phyloP scores from a whole-genome alignment of 2,113 vertebrate genomes.

The Turdus rufiventris region DNA sequence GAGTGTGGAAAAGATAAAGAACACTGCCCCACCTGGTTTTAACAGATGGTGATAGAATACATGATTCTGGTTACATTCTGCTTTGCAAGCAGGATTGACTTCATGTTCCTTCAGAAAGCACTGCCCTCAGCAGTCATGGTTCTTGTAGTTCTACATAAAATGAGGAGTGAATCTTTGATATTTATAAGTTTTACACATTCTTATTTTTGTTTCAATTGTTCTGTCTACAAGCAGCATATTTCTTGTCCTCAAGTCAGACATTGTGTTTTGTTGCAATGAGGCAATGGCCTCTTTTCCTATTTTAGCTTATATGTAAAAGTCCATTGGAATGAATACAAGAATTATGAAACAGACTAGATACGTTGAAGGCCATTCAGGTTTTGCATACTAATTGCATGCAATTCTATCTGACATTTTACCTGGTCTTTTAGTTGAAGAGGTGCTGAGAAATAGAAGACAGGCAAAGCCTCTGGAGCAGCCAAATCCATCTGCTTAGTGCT shows the following conservation, averaged over 20 bases:
- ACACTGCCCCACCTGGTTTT: too few species aligned
- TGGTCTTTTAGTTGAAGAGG: background rate
- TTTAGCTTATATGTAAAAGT: background rate
- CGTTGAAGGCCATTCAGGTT: background rate
- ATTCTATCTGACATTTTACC: background rate
- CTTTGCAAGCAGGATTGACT: too few species aligned
- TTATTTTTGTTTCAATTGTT: background rate
- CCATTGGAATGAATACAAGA: background rate
- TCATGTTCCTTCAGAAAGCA: background rate
- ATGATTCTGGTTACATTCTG: too few species aligned
- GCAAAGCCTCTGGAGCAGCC: background rate
- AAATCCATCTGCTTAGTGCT: background rate
- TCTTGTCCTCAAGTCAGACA: background rate
- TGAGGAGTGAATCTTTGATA: background rate
- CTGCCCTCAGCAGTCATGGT: background rate
- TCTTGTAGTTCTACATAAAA: fast-evolving
- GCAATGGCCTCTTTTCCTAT: background rate
- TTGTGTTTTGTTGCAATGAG: background rate
- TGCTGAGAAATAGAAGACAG: background rate
- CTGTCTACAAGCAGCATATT: background rate
- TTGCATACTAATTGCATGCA: background rate
- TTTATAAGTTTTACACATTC: background rate
- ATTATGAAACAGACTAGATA: background rate
- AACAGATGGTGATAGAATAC: too few species aligned
- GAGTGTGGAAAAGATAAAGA: too few species aligned